Evolutionary conservation across 1,140 invertebrate genomes (phyloP).

Genomic region (Anastrepha ludens): DNA sequence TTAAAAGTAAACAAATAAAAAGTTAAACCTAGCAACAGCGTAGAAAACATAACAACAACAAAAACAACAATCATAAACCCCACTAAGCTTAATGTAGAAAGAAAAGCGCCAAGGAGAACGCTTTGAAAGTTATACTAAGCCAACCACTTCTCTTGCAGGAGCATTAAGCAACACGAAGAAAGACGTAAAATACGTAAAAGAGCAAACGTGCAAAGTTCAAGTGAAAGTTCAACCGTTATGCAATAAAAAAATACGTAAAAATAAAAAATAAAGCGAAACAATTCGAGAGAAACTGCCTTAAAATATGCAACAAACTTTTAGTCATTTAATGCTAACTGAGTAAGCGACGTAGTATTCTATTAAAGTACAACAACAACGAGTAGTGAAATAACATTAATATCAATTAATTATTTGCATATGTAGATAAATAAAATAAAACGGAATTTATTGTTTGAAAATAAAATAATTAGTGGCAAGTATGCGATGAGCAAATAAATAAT

Average conservation of each 20-base stretch:
- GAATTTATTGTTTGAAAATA: neutral
- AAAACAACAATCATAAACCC: constrained; percentile 24
- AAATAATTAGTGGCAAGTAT: no score
- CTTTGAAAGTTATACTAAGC: constrained; percentile 42
- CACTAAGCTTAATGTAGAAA: constrained; percentile 15
- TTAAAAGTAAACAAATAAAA: neutral
- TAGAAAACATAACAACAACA: constrained; percentile 6
- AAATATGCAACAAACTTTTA: constrained; percentile 50
- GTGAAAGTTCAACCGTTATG: neutral
- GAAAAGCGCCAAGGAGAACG: neutral
- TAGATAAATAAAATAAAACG: neutral
- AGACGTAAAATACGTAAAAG: neutral
- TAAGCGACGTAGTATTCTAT: constrained; percentile 42
- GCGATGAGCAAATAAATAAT: neutral
- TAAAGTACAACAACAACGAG: constrained; percentile 44
- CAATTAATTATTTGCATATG: neutral
- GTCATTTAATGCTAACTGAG: constrained; percentile 36
- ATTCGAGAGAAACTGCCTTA: constrained; percentile 26
- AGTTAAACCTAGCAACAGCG: neutral
- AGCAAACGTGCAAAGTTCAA: constrained; percentile 24
- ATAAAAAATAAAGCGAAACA: constrained; percentile 4
- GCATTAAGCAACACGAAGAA: neutral
- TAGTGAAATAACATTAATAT: neutral
- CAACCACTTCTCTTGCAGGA: constrained; percentile 19
- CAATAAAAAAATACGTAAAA: neutral